phyloP scores from a whole-genome alignment of 2,888 invertebrate species.

The Cheilosia grossa region DNA sequence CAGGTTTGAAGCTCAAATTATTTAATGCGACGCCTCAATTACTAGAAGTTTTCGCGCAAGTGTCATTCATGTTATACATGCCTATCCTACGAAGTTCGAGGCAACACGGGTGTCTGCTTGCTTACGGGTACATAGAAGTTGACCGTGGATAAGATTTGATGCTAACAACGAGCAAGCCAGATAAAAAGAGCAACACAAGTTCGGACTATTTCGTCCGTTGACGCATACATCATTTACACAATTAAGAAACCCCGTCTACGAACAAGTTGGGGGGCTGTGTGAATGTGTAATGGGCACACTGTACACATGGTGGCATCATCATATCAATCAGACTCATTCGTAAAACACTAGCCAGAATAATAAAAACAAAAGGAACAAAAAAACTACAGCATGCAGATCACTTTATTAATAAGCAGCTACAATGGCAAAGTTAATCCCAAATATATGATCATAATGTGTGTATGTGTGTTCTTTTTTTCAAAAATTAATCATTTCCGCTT shows the following conservation, averaged over 20 bases:
- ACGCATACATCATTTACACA: not conserved
- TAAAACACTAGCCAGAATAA: not conserved
- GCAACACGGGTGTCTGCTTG: too few relatives aligned
- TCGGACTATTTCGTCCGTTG: too few relatives aligned
- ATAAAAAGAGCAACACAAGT: too few relatives aligned
- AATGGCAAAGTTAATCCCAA: constrained; percentile 6
- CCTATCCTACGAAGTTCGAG: too few relatives aligned
- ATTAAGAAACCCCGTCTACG: not conserved
- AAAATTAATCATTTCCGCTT: constrained; percentile 56
- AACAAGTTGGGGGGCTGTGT: not conserved
- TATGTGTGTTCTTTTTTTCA: not conserved
- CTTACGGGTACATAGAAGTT: too few relatives aligned
- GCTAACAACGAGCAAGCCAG: too few relatives aligned
- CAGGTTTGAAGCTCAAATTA: too few relatives aligned
- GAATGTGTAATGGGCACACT: not conserved
- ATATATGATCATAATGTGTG: not conserved
- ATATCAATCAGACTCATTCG: constrained; percentile 1
- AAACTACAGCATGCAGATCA: constrained; percentile 29
- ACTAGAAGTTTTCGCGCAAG: too few relatives aligned
- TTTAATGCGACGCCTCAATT: too few relatives aligned
- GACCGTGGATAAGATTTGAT: too few relatives aligned
- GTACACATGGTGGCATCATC: constrained; percentile 14
- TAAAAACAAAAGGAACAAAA: not conserved
- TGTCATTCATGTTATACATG: too few relatives aligned
- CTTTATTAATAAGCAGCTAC: constrained; percentile 21